Evolutionary conservation across 1,140 invertebrate species (phyloP).

Genomic region (Phymorhynchus buccinoides): DNA sequence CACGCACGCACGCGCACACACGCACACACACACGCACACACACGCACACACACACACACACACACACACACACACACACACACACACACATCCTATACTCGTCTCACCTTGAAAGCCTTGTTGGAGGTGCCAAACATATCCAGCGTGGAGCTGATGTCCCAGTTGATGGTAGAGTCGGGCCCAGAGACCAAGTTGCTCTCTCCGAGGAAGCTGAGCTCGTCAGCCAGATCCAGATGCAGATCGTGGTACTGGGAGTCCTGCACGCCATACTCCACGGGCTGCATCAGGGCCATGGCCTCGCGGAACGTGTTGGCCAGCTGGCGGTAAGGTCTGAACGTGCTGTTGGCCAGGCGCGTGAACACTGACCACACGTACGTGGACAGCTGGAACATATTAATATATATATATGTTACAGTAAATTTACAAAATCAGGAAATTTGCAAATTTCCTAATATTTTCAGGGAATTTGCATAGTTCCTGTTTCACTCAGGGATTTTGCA

Average conservation of each 20-base stretch:
- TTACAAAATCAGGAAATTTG: too few species aligned
- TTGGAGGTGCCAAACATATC: constrained; percentile 19
- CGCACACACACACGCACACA: neutral
- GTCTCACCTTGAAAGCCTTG: neutral
- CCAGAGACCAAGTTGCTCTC: neutral
- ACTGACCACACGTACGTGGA: constrained; percentile 1
- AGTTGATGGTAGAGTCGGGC: neutral
- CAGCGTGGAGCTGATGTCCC: neutral
- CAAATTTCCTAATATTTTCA: too few species aligned
- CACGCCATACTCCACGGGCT: neutral
- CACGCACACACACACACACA: neutral
- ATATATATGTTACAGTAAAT: too few species aligned
- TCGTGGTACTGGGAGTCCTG: neutral
- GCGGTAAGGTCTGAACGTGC: constrained; percentile 3
- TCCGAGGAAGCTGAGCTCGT: neutral
- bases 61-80: neutral
- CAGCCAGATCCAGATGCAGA: neutral
- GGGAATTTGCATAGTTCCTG: too few species aligned
- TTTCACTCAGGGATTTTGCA: too few species aligned
- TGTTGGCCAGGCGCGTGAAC: neutral
- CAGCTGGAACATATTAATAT: too few species aligned
- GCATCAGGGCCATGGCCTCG: neutral
- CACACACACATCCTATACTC: neutral
- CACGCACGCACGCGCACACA: neutral
- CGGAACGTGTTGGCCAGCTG: neutral